Conservation (phyloP, 30 jellyfish, hydroid and myxozoan species). For the Clytia hemisphaerica region DNA sequence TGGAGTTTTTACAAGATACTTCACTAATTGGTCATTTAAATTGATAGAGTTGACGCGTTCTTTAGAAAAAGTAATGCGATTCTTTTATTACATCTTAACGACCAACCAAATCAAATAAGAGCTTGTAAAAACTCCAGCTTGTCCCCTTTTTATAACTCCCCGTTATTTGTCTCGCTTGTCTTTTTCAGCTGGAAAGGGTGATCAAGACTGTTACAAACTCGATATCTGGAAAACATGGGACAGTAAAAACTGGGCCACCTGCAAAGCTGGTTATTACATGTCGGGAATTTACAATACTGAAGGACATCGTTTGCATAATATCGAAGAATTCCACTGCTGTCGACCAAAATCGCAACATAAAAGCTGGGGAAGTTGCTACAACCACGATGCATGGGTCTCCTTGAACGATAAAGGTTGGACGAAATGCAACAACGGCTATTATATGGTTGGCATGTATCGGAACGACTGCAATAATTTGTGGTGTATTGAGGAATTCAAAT, state of each 20-base stretch:
- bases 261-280: neutral
- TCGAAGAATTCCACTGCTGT: slow-evolving; percentile 7
- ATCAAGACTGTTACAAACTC: neutral
- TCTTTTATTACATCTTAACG: too few relatives aligned
- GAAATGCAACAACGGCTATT: slow-evolving; percentile 3
- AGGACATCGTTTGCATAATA: neutral
- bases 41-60: too few relatives aligned
- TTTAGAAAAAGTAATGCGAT: too few relatives aligned
- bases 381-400: neutral
- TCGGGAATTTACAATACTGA: neutral
- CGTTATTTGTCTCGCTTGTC: neutral
- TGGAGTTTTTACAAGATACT: too few relatives aligned
- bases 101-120: too few relatives aligned
- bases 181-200: neutral
- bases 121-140: too few relatives aligned
- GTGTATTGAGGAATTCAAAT: neutral
- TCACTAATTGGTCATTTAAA: too few relatives aligned
- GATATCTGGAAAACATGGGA: neutral
- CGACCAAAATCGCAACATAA: neutral
- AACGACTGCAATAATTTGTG: neutral
- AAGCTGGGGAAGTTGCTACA: slow-evolving; percentile 1
- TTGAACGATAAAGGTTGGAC: slow-evolving; percentile 9
- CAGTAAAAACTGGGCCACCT: slow-evolving; percentile 20
- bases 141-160: too few relatives aligned
- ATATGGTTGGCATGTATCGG: neutral